Evolutionary conservation across 2,797 vertebrate genomes (phyloP), one percentile per base, ranked within the genome.

Genomic region (Sandelia bainsii): DNA sequence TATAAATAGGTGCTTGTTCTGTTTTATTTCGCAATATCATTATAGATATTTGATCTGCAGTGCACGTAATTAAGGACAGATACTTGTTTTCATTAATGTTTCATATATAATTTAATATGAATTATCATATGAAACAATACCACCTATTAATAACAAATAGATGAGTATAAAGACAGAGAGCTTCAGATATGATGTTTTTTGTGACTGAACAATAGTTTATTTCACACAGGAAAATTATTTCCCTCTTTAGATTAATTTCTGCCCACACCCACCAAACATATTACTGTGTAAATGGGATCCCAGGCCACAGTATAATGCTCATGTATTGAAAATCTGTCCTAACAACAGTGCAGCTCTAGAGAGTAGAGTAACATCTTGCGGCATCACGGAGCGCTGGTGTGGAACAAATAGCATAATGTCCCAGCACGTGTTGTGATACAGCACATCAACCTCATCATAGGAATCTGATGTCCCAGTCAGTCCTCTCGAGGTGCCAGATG

Each of bases 401-500:
- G 91, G 88, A 92, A 91, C 87, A 92, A 92, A 92, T 87, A 87
- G 89, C 89, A 87, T 91, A 89, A 90, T 91, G 90, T 89, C 79
- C 32, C 83, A 79, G 81, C 84, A 87, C 60, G 71, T 84, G 87
- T 87, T 85, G 79, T 61, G 86, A 91, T 91, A 88, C 89, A 88
- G 85, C 83, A 89, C 86, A 91, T 92, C 89, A 91, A 83, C 82
- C 79, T 87, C 91, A 88, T 93, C 84, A 89, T 82, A 84, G 83
- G 89, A 90, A 87, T 79, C 83, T 69, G 13, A 74, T 72, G 85
- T 84, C 75, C 82, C 87, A 79, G 73, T 20, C 71, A 40, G 71
- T 80, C 80, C 84, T 89, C 86, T 80, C 0, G 37, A 79, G 74
- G 75, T 62, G 62, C 70, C 68, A 74, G 81, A 83, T 42, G 59